Conservation (phyloP, 2,888 invertebrate genomes). For the Tinea pellionella region DNA sequence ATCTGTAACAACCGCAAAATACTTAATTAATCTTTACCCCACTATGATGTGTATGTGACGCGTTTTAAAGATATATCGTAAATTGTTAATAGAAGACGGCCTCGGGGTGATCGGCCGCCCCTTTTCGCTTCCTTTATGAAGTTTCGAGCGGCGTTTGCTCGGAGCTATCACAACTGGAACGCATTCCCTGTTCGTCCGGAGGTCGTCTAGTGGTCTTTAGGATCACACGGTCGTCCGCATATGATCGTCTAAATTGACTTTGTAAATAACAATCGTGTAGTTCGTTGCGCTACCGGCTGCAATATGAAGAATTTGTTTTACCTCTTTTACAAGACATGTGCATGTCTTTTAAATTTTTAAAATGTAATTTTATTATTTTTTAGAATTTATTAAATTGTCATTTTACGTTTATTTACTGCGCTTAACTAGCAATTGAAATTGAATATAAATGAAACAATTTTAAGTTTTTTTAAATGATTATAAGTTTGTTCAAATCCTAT, state of each 20-base stretch:
- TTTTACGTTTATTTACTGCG: too few species aligned
- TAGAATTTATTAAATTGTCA: too few species aligned
- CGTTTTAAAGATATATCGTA: not conserved
- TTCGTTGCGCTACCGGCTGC: constrained; percentile 19
- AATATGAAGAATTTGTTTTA: constrained; percentile 16
- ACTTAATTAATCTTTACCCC: not conserved
- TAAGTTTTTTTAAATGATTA: too few species aligned
- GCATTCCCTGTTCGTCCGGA: constrained; percentile 22
- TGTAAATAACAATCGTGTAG: constrained; percentile 25
- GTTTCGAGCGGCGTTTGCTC: constrained; percentile 22
- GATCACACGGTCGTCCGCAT: not conserved
- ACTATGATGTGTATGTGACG: not conserved
- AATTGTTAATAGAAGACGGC: constrained; percentile 2
- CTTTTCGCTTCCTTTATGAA: not conserved
- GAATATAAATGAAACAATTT: too few species aligned
- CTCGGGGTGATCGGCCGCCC: not conserved
- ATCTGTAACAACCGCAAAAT: constrained; percentile 48
- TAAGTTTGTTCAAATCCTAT: too few species aligned
- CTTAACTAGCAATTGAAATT: too few species aligned
- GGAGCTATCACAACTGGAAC: constrained; percentile 22
- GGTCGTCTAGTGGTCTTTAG: constrained; percentile 55
- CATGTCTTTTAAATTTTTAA: too few species aligned
- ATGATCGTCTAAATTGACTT: constrained; percentile 23
- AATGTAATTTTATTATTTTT: too few species aligned
- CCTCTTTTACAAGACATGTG: not conserved